Evolutionary conservation across 2,797 vertebrate species (phyloP).

Genomic region (Benthosema pterotum): DNA sequence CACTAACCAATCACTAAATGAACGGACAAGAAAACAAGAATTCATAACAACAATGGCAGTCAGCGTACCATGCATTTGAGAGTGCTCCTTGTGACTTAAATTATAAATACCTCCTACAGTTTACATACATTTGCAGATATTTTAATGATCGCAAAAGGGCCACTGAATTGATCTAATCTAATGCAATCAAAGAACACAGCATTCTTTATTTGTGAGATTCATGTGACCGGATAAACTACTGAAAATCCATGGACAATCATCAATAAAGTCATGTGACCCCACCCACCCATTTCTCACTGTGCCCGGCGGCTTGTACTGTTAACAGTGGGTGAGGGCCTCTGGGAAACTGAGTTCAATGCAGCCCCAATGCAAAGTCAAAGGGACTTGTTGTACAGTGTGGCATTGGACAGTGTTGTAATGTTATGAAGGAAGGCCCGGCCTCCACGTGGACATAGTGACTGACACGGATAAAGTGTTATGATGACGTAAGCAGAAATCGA

Average conservation of each 20-base stretch:
- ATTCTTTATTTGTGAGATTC: slow-evolving; percentile 12
- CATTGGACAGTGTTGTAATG: too few relatives aligned
- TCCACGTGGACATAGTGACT: too few relatives aligned
- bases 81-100: slow-evolving; percentile 8
- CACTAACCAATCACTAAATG: slow-evolving; percentile 2
- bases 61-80: slow-evolving; percentile 16
- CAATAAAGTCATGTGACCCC: neutral
- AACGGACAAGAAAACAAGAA: neutral
- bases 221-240: slow-evolving; percentile 23
- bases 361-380: too few relatives aligned
- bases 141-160: neutral
- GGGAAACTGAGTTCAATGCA: too few relatives aligned
- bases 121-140: too few relatives aligned
- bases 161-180: neutral
- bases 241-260: neutral
- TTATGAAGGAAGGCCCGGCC: too few relatives aligned
- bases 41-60: slow-evolving; percentile 28
- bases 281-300: too few relatives aligned
- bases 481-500: too few relatives aligned
- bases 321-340: too few relatives aligned
- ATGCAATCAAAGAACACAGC: neutral
- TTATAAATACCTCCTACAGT: slow-evolving; percentile 14
- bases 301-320: neutral
- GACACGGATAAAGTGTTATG: too few relatives aligned
- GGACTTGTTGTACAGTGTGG: too few relatives aligned